Evolutionary conservation across 2,113 vertebrate genomes (phyloP).

Genomic region (Hippocampus zosterae): DNA sequence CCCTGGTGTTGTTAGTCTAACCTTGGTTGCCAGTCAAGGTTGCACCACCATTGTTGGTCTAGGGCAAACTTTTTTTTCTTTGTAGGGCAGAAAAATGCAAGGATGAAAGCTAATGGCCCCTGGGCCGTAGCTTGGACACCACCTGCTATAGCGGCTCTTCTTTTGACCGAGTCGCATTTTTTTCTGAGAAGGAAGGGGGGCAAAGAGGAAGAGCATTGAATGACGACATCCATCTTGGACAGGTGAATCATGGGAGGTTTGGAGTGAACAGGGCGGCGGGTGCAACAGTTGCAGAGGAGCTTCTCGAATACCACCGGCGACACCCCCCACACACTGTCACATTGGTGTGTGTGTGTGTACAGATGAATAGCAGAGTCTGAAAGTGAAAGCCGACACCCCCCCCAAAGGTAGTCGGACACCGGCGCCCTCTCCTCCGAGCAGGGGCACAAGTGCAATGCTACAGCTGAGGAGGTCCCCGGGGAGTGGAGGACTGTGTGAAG

Average conservation of each 20-base stretch:
- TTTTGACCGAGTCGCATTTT: too few relatives aligned
- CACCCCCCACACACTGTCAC: slow-evolving; percentile 22
- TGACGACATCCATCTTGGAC: slow-evolving; percentile 28
- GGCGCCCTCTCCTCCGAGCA: slow-evolving; percentile 15
- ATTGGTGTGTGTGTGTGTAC: slow-evolving; percentile 20
- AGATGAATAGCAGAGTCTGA: slow-evolving; percentile 46
- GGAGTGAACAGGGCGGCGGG: slow-evolving; percentile 37
- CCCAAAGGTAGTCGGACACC: slow-evolving; percentile 29
- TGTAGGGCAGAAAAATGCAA: too few relatives aligned
- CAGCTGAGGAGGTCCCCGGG: slow-evolving; percentile 60
- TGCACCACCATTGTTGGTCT: too few relatives aligned
- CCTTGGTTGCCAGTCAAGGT: too few relatives aligned
- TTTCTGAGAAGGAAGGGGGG: neutral
- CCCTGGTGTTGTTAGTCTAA: too few relatives aligned
- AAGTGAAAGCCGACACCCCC: slow-evolving; percentile 58
- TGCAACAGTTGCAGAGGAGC: slow-evolving; percentile 61
- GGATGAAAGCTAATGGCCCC: too few relatives aligned
- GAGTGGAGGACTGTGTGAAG: slow-evolving; percentile 45
- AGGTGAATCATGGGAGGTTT: slow-evolving; percentile 38
- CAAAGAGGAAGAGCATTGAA: slow-evolving; percentile 43
- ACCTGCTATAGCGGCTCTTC: too few relatives aligned
- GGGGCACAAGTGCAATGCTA: slow-evolving; percentile 52
- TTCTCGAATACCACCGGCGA: slow-evolving; percentile 55
- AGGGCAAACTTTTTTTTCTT: too few relatives aligned
- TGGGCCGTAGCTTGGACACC: too few relatives aligned